phyloP scores from a whole-genome alignment of 2,888 invertebrate species.

The Balanococcus diminutus region DNA sequence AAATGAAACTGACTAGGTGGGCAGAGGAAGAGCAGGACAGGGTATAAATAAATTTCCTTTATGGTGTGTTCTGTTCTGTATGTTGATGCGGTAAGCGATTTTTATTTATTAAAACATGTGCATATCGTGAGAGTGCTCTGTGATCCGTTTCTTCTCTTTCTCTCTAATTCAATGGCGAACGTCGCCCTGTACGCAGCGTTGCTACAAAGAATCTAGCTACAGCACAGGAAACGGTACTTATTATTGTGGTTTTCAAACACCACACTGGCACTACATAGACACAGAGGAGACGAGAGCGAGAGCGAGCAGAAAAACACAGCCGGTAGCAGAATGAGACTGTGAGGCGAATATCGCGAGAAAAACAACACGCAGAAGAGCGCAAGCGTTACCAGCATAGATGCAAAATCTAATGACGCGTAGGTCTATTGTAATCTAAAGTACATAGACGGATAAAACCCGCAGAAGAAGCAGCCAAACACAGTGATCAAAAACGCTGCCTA shows the following conservation, averaged over 20 bases:
- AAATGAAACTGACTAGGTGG: too few species aligned
- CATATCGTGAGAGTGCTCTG: slow-evolving; percentile 45
- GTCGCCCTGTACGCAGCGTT: neutral
- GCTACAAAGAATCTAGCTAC: neutral
- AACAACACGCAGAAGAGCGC: slow-evolving; percentile 30
- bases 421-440: slow-evolving; percentile 50
- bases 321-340: too few species aligned
- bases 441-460: slow-evolving; percentile 28
- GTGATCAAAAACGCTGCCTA: slow-evolving; percentile 35
- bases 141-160: slow-evolving; percentile 35
- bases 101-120: slow-evolving; percentile 11
- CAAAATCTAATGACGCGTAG: slow-evolving; percentile 51
- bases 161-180: neutral
- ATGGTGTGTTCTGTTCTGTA: too few species aligned
- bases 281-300: too few species aligned
- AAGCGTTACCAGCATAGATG: slow-evolving; percentile 45
- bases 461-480: slow-evolving; percentile 20
- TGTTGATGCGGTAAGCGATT: neutral
- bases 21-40: too few species aligned
- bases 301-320: neutral
- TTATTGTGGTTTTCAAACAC: slow-evolving; percentile 45
- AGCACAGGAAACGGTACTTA: slow-evolving; percentile 50
- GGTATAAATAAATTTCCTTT: too few species aligned
- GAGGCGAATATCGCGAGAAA: too few species aligned
- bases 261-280: neutral